A percentile compares a stretch with the other conserved stretches of the same genome.
phyloP scores from a whole-genome alignment of 2,113 vertebrate genomes.

The Cathartes aura region DNA sequence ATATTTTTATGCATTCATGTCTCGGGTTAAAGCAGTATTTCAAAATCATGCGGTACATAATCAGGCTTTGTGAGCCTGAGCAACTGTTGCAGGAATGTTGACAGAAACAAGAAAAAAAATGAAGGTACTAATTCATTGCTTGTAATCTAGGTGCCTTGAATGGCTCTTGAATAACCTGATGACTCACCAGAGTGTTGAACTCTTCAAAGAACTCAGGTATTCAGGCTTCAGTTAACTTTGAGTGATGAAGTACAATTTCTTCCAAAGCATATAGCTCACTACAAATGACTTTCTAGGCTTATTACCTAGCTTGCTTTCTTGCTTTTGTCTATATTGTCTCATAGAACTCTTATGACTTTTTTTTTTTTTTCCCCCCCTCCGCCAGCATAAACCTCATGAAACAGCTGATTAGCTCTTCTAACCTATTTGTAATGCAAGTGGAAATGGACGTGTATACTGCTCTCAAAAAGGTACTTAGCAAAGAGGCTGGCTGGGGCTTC shows the following conservation, averaged over 20 bases:
- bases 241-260: neutral
- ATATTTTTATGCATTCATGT: neutral
- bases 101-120: neutral
- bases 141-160: slow-evolving; percentile 88
- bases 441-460: slow-evolving; percentile 98
- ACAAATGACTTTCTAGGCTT: neutral
- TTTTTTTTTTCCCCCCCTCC: neutral
- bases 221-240: neutral
- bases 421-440: slow-evolving; percentile 98
- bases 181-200: slow-evolving; percentile 95
- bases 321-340: neutral
- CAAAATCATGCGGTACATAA: neutral
- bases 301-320: neutral
- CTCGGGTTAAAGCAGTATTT: neutral
- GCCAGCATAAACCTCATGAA: slow-evolving; percentile 89
- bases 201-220: slow-evolving; percentile 96
- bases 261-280: neutral
- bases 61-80: neutral
- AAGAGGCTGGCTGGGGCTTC: neutral
- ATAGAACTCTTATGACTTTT: neutral
- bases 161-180: slow-evolving; percentile 98
- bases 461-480: slow-evolving; percentile 89
- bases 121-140: neutral
- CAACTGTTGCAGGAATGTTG: neutral
- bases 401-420: slow-evolving; percentile 92